phyloP scores from a whole-genome alignment of 2,113 vertebrate species.

The Pachypanchax playfairii region DNA sequence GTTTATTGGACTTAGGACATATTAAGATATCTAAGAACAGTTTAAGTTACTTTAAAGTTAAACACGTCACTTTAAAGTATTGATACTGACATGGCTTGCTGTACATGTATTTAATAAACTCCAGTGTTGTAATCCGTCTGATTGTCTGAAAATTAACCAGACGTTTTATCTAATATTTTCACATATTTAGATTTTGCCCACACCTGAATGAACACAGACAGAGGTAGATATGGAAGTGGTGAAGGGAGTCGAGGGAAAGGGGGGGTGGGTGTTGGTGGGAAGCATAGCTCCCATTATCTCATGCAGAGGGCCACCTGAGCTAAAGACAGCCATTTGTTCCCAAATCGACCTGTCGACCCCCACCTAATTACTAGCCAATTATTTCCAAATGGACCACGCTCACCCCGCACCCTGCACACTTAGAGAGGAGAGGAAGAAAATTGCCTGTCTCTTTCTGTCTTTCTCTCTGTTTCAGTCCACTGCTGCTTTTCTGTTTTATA shows the following conservation, averaged over 20 bases:
- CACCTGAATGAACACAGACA: background rate
- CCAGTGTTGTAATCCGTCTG: too few relatives aligned
- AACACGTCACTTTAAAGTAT: background rate
- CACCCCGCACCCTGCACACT: constrained; percentile 67
- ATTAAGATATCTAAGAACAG: background rate
- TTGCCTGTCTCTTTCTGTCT: constrained; percentile 57
- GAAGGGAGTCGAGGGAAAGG: constrained; percentile 37
- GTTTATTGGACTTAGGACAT: background rate
- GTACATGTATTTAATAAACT: background rate
- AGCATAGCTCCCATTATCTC: constrained; percentile 78
- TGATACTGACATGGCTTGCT: background rate
- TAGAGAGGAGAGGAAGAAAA: constrained; percentile 72
- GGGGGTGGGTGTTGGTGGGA: constrained; percentile 54
- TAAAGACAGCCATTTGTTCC: constrained; percentile 87
- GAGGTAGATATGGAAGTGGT: constrained; percentile 6
- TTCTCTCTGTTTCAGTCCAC: constrained; percentile 16
- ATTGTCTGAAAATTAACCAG: too few relatives aligned
- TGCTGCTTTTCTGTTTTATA: background rate
- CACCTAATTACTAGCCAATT: constrained; percentile 90
- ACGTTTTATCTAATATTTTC: background rate
- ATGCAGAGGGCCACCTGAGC: constrained; percentile 82
- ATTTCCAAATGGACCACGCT: constrained; percentile 80
- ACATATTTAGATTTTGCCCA: background rate
- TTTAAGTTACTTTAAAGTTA: background rate
- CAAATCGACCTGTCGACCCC: constrained; percentile 87